Conservation (phyloP, 2,888 invertebrate genomes). For the Euphydryas editha region DNA sequence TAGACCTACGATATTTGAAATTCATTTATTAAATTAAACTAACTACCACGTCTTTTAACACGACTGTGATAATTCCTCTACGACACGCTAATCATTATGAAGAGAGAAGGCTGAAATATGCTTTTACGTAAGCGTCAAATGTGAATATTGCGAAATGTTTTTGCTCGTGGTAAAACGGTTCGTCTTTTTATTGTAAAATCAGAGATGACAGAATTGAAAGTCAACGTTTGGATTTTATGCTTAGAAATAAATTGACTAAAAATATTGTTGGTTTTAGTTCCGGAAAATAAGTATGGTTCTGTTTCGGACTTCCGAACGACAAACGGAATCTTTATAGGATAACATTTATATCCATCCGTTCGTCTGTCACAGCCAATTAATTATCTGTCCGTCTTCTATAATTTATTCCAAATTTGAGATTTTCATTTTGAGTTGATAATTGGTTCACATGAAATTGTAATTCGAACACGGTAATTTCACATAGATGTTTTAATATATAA, state of each 20-base stretch:
- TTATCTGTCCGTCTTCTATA: no score
- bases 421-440: no score
- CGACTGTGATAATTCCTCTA: slow-evolving; percentile 31
- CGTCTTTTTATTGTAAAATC: slow-evolving; percentile 59
- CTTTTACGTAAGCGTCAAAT: slow-evolving; percentile 39
- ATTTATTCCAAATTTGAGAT: no score
- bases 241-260: slow-evolving; percentile 28
- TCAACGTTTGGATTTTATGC: slow-evolving; percentile 37
- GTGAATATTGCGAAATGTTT: slow-evolving; percentile 35
- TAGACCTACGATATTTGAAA: not conserved
- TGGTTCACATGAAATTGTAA: no score
- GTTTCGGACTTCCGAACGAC: no score
- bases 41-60: slow-evolving; percentile 24
- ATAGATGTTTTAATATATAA: no score
- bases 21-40: slow-evolving; percentile 13
- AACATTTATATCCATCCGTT: no score
- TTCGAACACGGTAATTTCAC: no score
- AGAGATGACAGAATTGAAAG: slow-evolving; percentile 50
- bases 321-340: no score
- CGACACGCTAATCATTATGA: slow-evolving; percentile 34
- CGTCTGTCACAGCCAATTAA: no score
- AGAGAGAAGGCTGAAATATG: slow-evolving; percentile 36
- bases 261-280: not conserved
- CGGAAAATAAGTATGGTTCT: no score
- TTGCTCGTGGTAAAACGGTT: slow-evolving; percentile 33